These are phyloP conservation scores for Frieseomelitta varia DNA, from an alignment of 1,140 invertebrate genomes.

Conservation along the genomic window DNA sequence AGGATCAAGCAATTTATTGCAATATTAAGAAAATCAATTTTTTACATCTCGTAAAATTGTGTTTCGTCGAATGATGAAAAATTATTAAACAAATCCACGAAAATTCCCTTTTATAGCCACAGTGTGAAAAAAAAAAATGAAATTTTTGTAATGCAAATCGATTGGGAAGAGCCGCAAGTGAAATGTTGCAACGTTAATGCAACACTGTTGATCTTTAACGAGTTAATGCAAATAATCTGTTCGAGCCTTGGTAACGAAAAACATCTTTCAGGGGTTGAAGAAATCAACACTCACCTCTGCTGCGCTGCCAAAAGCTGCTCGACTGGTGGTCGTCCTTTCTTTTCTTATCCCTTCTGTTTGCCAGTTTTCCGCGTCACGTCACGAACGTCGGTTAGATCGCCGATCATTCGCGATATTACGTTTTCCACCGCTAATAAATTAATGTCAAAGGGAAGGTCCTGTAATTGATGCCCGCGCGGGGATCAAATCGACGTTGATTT, in stretches of 20 bases:
- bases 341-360: neutral
- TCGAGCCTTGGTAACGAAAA: neutral
- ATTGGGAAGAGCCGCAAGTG: too few species aligned
- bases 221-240: neutral
- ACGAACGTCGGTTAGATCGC: slow-evolving; percentile 45
- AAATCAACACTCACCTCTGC: slow-evolving; percentile 47
- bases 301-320: slow-evolving; percentile 65
- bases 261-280: neutral
- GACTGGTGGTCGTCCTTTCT: neutral
- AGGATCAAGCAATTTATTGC: too few species aligned
- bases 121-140: too few species aligned
- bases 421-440: slow-evolving; percentile 75
- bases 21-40: too few species aligned
- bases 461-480: slow-evolving; percentile 74
- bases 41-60: too few species aligned
- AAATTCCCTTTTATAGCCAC: too few species aligned
- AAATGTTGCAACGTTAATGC: too few species aligned
- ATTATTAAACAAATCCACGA: too few species aligned
- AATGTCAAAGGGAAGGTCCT: slow-evolving; percentile 72
- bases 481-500: slow-evolving; percentile 78
- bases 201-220: too few species aligned
- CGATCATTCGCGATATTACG: slow-evolving; percentile 69
- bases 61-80: too few species aligned
- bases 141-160: too few species aligned
- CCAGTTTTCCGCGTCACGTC: slow-evolving; percentile 61